Evolutionary conservation across 2,888 invertebrate genomes (phyloP).

Genomic region (Nebria salina): DNA sequence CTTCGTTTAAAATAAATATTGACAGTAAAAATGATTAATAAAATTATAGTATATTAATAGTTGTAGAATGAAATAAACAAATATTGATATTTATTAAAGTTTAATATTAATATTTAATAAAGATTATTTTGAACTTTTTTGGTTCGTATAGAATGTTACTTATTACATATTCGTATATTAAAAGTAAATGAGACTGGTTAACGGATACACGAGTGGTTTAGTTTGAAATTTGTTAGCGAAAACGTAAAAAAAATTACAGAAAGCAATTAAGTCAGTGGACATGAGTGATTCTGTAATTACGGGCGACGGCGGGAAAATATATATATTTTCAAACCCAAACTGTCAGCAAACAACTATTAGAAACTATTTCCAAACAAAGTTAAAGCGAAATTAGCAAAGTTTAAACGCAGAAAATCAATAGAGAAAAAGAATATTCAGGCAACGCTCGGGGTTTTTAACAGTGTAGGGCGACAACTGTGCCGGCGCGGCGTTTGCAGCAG

Average conservation of each 20-base stretch:
- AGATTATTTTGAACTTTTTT: not conserved
- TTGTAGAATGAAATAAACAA: too few relatives aligned
- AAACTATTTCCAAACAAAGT: constrained; percentile 46
- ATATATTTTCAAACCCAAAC: constrained; percentile 35
- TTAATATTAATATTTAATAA: too few relatives aligned
- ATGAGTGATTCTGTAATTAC: constrained; percentile 43
- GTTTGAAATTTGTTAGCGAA: not conserved
- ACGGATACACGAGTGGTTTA: not conserved
- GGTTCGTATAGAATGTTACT: not conserved
- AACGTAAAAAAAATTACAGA: constrained; percentile 34
- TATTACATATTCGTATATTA: not conserved
- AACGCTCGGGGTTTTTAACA: constrained; percentile 39
- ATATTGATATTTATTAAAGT: too few relatives aligned
- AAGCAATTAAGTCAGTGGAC: constrained; percentile 43
- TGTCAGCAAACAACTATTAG: constrained; percentile 46
- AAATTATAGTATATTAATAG: too few relatives aligned
- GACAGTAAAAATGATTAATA: too few relatives aligned
- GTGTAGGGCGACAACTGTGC: constrained; percentile 34
- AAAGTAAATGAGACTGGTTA: not conserved
- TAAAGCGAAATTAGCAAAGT: constrained; percentile 46
- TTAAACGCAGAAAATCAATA: constrained; percentile 45
- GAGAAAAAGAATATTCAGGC: constrained; percentile 36
- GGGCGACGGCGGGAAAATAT: constrained; percentile 20
- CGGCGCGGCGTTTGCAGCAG: not conserved
- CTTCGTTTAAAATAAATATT: too few relatives aligned